Evolutionary conservation across 2,888 invertebrate species (phyloP).

Genomic region (Molanna angustata): DNA sequence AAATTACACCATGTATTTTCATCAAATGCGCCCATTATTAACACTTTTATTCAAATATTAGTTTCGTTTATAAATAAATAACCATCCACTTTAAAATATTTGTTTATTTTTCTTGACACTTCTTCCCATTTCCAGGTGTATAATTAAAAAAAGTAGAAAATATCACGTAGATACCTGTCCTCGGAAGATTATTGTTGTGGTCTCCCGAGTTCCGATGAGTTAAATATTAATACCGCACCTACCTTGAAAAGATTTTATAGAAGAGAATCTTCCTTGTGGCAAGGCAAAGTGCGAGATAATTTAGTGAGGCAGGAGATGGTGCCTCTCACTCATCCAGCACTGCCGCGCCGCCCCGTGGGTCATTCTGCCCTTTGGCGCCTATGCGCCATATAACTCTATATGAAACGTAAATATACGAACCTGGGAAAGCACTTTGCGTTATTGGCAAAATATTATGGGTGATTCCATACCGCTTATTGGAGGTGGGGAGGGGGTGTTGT

Average conservation of each 20-base stretch:
- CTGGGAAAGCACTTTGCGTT: slow-evolving; percentile 33
- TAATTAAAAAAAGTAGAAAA: no score
- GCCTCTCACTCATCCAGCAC: slow-evolving; percentile 1
- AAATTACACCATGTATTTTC: no score
- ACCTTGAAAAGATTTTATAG: not conserved
- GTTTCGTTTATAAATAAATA: no score
- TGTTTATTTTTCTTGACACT: no score
- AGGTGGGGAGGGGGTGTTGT: slow-evolving; percentile 10
- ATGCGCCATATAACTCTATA: slow-evolving; percentile 25
- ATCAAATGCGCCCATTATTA: no score
- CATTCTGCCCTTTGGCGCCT: slow-evolving; percentile 17
- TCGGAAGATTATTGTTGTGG: no score
- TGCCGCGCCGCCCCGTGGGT: slow-evolving; percentile 2
- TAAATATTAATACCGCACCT: not conserved
- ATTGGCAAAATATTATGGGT: slow-evolving; percentile 32
- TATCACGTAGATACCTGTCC: no score
- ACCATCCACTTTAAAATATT: no score
- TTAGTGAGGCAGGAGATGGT: slow-evolving; percentile 11
- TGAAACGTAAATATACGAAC: slow-evolving; percentile 32
- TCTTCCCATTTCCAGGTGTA: no score
- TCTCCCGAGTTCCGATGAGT: no score
- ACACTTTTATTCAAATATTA: no score
- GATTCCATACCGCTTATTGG: slow-evolving; percentile 13
- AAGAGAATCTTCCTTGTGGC: not conserved
- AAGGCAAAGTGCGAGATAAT: slow-evolving; percentile 9